Conservation (phyloP, 53 echinoderm and acorn worm species). For the Henricia sp. region DNA sequence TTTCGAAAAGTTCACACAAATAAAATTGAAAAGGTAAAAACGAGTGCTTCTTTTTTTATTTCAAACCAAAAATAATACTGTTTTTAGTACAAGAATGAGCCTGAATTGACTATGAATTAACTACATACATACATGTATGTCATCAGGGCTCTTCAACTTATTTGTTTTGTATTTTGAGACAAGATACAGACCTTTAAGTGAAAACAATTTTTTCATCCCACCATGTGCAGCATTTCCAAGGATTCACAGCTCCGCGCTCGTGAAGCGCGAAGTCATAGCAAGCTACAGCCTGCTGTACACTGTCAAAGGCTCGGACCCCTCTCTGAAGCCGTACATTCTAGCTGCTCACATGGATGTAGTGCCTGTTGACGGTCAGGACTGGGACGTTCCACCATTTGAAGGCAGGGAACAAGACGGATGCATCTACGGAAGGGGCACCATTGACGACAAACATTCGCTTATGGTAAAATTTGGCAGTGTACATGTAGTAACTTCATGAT, state of each 20-base stretch:
- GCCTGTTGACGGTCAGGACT: constrained; percentile 82
- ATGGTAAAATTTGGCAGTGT: constrained; percentile 71
- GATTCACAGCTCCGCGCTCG: constrained; percentile 84
- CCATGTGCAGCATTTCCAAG: constrained; percentile 73
- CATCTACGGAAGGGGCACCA: constrained; percentile 93
- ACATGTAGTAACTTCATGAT: neutral
- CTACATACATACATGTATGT: too few species aligned
- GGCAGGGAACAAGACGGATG: constrained; percentile 85
- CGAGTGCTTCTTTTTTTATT: too few species aligned
- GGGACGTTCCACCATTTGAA: constrained; percentile 93
- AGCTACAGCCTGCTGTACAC: constrained; percentile 86
- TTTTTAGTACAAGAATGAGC: neutral
- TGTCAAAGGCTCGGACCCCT: constrained; percentile 70
- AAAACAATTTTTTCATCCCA: too few species aligned
- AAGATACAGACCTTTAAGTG: too few species aligned
- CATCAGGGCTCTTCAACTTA: too few species aligned
- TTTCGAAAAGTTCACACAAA: too few species aligned
- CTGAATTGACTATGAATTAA: neutral
- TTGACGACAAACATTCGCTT: constrained; percentile 90
- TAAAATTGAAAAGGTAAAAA: too few species aligned
- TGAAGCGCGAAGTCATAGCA: constrained; percentile 76
- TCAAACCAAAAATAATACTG: too few species aligned
- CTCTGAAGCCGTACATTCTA: constrained; percentile 84
- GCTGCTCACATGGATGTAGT: constrained; percentile 95
- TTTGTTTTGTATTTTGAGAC: too few species aligned